Evolutionary conservation across 2,113 vertebrate species (phyloP).

Genomic region (Saccopteryx leptura): DNA sequence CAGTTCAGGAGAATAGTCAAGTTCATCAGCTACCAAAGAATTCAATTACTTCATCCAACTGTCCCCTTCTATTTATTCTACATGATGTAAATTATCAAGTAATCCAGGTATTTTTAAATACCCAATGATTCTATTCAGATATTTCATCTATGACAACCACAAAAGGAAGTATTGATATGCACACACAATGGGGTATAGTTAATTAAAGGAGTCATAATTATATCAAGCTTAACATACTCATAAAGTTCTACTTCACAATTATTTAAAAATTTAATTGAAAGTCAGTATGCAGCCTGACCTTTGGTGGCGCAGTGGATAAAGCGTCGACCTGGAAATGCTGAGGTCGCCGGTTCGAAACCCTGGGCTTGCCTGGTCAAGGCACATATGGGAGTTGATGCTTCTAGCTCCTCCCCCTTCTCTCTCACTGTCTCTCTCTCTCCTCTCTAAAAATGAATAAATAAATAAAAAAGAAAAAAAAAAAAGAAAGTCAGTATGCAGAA

Average conservation of each 20-base stretch:
- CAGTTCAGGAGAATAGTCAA: background rate
- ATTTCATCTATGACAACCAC: background rate
- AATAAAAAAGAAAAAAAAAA: too few relatives aligned
- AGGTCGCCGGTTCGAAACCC: too few relatives aligned
- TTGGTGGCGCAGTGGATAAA: too few relatives aligned
- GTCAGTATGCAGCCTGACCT: background rate
- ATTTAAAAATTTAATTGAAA: background rate
- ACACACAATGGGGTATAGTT: background rate
- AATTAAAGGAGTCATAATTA: background rate
- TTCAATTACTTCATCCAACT: background rate
- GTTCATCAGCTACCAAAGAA: constrained; percentile 17
- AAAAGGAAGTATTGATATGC: background rate
- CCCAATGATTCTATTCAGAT: background rate
- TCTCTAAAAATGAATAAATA: too few relatives aligned
- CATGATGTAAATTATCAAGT: background rate
- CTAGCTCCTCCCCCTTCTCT: too few relatives aligned
- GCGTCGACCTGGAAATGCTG: too few relatives aligned
- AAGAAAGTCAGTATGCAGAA: background rate
- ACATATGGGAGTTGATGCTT: too few relatives aligned
- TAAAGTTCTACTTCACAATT: background rate
- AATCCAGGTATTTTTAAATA: background rate
- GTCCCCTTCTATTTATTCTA: background rate
- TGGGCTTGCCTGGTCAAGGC: too few relatives aligned
- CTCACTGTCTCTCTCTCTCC: too few relatives aligned
- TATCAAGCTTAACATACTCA: background rate